These are phyloP conservation scores for Cettia cetti DNA, from an alignment of 2,113 vertebrate genomes.

Conservation along the genomic window DNA sequence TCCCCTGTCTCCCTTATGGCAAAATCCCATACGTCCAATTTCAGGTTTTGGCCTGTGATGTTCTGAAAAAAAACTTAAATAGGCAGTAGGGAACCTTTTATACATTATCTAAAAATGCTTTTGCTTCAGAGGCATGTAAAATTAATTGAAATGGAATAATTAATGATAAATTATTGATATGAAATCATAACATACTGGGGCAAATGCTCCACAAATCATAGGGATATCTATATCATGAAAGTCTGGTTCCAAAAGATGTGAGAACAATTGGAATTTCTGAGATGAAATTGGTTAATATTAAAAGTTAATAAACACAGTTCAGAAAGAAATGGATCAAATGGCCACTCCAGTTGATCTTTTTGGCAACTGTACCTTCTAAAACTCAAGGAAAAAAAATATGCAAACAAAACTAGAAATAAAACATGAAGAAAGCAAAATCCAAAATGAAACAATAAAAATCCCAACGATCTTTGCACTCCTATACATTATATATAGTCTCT, in stretches of 20 bases:
- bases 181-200: background rate
- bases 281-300: background rate
- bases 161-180: background rate
- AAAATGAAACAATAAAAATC: background rate
- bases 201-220: background rate
- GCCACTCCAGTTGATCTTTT: background rate
- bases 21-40: background rate
- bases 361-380: background rate
- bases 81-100: background rate
- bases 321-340: background rate
- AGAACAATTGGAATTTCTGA: background rate
- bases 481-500: background rate
- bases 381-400: background rate
- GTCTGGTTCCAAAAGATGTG: background rate
- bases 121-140: background rate
- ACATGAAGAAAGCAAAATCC: background rate
- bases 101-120: background rate
- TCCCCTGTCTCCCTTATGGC: background rate
- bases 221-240: background rate
- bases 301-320: background rate
- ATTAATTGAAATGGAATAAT: constrained; percentile 4
- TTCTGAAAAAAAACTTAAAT: background rate
- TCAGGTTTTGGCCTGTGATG: background rate
- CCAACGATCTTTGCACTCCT: background rate
- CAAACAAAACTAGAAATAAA: background rate